These are phyloP conservation scores for Tetrapedia diversipes DNA, from an alignment of 2,888 invertebrate species.

Conservation along the genomic window DNA sequence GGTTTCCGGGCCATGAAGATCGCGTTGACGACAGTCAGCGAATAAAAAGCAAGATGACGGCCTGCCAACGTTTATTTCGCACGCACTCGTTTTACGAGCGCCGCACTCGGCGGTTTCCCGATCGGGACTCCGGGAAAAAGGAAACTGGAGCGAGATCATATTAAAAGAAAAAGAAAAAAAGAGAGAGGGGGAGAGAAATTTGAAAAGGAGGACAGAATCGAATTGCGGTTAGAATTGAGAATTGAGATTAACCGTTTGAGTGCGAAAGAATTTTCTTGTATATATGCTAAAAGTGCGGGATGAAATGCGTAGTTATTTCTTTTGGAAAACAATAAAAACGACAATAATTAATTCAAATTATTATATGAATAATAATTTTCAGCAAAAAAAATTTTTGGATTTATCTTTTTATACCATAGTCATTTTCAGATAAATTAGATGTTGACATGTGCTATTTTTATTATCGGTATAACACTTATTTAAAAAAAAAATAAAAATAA, in stretches of 20 bases:
- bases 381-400: too few relatives aligned
- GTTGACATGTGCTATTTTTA: too few relatives aligned
- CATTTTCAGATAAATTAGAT: too few relatives aligned
- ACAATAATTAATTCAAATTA: too few relatives aligned
- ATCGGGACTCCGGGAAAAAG: slow-evolving; percentile 33
- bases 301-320: too few relatives aligned
- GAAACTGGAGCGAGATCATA: neutral
- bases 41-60: slow-evolving; percentile 36
- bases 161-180: neutral
- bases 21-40: slow-evolving; percentile 31
- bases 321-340: too few relatives aligned
- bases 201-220: neutral
- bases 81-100: slow-evolving; percentile 43
- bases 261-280: neutral
- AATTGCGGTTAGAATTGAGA: neutral
- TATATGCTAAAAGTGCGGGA: too few relatives aligned
- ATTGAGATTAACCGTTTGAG: neutral
- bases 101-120: slow-evolving; percentile 36
- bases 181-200: neutral
- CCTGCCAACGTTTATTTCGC: slow-evolving; percentile 31
- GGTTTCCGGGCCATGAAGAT: slow-evolving; percentile 21
- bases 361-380: too few relatives aligned
- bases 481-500: too few relatives aligned
- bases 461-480: too few relatives aligned
- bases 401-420: too few relatives aligned